Base-by-base conservation (phyloP, 2,113 vertebrate species). In the Vidua macroura region DNA sequence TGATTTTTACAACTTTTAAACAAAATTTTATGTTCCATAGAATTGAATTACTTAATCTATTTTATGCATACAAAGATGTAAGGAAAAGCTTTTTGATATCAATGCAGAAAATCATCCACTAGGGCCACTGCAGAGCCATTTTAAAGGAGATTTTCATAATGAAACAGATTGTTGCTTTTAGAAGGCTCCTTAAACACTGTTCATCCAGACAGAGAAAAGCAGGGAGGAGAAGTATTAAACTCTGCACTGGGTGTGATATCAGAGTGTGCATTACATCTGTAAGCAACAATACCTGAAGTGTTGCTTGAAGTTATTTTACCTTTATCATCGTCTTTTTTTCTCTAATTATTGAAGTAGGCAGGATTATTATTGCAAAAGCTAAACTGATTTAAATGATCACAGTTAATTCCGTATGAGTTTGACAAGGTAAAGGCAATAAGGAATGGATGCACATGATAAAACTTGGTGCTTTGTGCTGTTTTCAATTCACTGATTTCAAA, bases 401-500 rank as follows among this genome's bases (percentile, higher is more conserved):
- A 76, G 79, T 92, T 90, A 90, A 88, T 88, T 90, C 79, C 11
- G 1, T 58, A 2, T 39, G 72, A 90, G 52, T 74, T 49, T 81
- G 82, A 73, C 79, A 83, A 80, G 53, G 85, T 73, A 93, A 83
- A 66, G 52, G 63, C 85, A 86, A 20, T 85, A 83, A 92, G 88
- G 68, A 79, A 53, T 46, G 76, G 86, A 87, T 91, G 87, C 90
- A 64, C 60, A n/a, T 74, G 83, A 73, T 94, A 73, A 79, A 90
- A 92, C 64, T 83, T 74, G 30, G 33, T 33, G 43, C 60, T 96
- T 93, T 95, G 72, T 92, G 78, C 85, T 88, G 63, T 83, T 95
- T 96, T 93, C 85, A 88, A 77, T 80, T 94, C 86, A 30, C n/a
- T 77, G 75, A 92, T 92, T 94, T 95, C 94, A 88, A 93, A 92